Evolutionary conservation across 2,888 invertebrate species (phyloP), one percentile per base, ranked within the genome.

Genomic region (Bugulina stolonifera): DNA sequence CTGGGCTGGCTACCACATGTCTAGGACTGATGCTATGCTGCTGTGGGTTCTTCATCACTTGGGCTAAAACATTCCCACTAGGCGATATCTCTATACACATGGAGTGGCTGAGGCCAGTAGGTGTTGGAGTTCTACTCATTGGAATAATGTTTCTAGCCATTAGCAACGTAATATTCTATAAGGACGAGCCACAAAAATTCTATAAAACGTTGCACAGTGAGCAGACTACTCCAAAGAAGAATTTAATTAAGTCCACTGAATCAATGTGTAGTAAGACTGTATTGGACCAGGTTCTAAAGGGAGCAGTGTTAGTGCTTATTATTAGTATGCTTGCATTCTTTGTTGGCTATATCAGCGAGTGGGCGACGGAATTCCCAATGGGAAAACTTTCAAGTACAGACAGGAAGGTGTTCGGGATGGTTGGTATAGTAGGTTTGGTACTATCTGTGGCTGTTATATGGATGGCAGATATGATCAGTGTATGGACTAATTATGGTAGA

Each of bases 301-400:
- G 14, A 5, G 57, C 22, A 23, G 23, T 57, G 57, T 3, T 14
- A 57, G 5, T 57, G 5, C 23, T 10, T 25, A 23, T 57, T 18
- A n/a, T 57, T 14, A 14, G 57, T 23, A 5, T 57, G 57, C 57
- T 57, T n/a, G 14, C 23, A 23, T 57, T 57, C 23, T 57, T 57
- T 25, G 23, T 57, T 57, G 57, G 57, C 57, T 57, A 57, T 25
- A 57, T 57, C 5, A 57, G 57, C 23, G 57, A 57, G 23, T 57
- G 57, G 57, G 57, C 10, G 5, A n/a, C 14, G 5, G 3, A 10
- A 57, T 5, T n/a, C 57, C 57, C 57, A n/a, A 57, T n/a, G 25
- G n/a, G n/a, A n/a, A 57, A 25, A 57, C 23, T 57, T 5, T 5
- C 18, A 5, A 57, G 57, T 57, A 5, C n/a, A 5, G 5, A 14